These are phyloP conservation scores for Xestia rhomboidea DNA, from an alignment of 2,888 invertebrate species.

Conservation along the genomic window DNA sequence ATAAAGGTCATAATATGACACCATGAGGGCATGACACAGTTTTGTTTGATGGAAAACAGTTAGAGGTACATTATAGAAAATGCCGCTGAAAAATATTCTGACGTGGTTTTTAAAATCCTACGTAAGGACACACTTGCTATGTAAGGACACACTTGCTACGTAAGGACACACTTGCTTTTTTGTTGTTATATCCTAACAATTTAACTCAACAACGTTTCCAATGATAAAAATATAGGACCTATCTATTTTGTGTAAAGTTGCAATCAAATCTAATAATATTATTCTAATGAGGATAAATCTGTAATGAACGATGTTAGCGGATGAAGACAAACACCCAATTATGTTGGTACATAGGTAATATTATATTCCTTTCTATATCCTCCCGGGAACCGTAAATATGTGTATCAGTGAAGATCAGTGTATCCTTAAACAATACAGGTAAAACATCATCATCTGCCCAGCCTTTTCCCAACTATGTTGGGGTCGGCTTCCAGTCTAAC, in stretches of 20 bases:
- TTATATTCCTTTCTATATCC: background rate
- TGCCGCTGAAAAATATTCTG: background rate
- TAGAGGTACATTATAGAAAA: background rate
- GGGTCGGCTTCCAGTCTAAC: too few relatives aligned
- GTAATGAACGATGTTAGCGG: constrained; percentile 18
- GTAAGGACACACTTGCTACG: too few relatives aligned
- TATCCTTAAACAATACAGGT: too few relatives aligned
- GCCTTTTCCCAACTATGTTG: too few relatives aligned
- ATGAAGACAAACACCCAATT: constrained; percentile 29
- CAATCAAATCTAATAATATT: constrained; percentile 20
- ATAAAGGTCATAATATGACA: background rate
- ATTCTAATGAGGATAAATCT: constrained; percentile 35
- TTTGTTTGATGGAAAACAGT: background rate
- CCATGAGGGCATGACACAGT: background rate
- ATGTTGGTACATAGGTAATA: constrained; percentile 17
- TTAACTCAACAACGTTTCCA: background rate
- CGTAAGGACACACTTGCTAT: too few relatives aligned
- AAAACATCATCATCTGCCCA: too few relatives aligned
- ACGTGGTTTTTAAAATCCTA: background rate
- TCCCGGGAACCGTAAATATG: constrained; percentile 18
- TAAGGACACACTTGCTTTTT: too few relatives aligned
- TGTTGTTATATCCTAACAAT: background rate
- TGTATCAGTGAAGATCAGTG: too few relatives aligned
- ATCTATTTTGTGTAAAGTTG: background rate
- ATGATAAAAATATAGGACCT: background rate